Evolutionary conservation across 2,797 vertebrate species (phyloP), one percentile per base, ranked within the genome.

Genomic region (Peromyscus aztecus): DNA sequence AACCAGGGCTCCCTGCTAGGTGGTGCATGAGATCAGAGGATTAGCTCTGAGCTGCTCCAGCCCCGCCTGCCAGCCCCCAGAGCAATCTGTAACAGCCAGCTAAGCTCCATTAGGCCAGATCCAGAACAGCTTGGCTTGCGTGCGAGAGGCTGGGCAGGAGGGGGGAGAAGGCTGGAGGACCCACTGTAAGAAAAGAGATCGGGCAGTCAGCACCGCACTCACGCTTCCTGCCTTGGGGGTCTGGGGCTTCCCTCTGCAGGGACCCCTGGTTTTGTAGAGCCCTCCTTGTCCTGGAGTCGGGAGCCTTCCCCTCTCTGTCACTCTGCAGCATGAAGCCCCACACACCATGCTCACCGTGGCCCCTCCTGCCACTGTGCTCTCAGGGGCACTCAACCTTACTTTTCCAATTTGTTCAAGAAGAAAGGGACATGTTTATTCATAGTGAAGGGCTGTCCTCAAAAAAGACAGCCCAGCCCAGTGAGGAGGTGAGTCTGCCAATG

Each of bases 61-160:
- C n/a, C 78, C 87, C 13, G 4, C 43, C 77, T 3, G 14, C 73
- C 19, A 5, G 24, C 37, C 90, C 80, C 77, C 31, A 61, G 67
- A 83, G 89, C 94, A 89, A 96, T 80, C 95, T 96, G 91, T 80
- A 57, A 93, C 57, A 27, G 31, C 49, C 34, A 12, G 57, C 86
- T 93, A 90, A 93, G 55, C 83, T 80, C 94, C 89, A 85, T 84
- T 91, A 94, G 93, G 37, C 69, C 69, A 67, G 85, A 93, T 86
- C 86, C 9, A 24, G 23, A 87, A 77, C 78, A 91, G 90, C 84
- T 88, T 73, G 86, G 59, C 0, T 0, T 24, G 61, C 34, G 8
- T 77, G 87, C 14, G 59, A 90, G n/a, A 2, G 37, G 57, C 23
- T 69, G 49, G 2, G 82, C 4, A 31, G 85, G 14, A 71, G 52